phyloP scores from a whole-genome alignment of 2,888 invertebrate species.

The Theretra japonica region DNA sequence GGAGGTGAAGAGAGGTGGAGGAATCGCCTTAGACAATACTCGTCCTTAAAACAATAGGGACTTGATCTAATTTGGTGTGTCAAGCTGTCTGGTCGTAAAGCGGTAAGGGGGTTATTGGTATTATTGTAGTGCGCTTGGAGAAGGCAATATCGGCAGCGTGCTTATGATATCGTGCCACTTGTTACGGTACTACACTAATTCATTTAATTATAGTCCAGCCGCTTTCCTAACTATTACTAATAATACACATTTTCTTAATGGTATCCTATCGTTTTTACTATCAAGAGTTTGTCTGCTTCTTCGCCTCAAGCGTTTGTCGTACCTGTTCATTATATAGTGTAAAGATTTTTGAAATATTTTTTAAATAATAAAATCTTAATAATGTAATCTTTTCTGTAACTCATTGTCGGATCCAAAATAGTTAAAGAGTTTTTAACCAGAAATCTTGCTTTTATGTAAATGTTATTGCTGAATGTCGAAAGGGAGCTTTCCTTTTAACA shows the following conservation, averaged over 20 bases:
- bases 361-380: too few species aligned
- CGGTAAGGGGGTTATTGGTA: constrained; percentile 55
- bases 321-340: background rate
- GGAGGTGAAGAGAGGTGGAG: constrained; percentile 58
- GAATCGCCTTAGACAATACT: constrained; percentile 38
- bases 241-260: constrained; percentile 21
- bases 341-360: too few species aligned
- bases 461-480: background rate
- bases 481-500: too few species aligned
- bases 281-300: background rate
- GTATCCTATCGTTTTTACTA: background rate
- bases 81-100: constrained; percentile 49
- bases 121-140: constrained; percentile 39
- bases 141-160: constrained; percentile 33
- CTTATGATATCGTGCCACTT: constrained; percentile 42
- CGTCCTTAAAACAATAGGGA: constrained; percentile 40
- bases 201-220: constrained; percentile 18
- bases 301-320: background rate
- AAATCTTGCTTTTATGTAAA: too few species aligned
- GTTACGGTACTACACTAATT: constrained; percentile 26
- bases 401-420: too few species aligned
- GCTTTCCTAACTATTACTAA: constrained; percentile 14
- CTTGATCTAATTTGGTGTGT: constrained; percentile 50
- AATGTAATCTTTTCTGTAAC: too few species aligned
- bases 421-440: too few species aligned